phyloP scores from a whole-genome alignment of 1,140 invertebrate species.

The Dendrolimus punctatus region DNA sequence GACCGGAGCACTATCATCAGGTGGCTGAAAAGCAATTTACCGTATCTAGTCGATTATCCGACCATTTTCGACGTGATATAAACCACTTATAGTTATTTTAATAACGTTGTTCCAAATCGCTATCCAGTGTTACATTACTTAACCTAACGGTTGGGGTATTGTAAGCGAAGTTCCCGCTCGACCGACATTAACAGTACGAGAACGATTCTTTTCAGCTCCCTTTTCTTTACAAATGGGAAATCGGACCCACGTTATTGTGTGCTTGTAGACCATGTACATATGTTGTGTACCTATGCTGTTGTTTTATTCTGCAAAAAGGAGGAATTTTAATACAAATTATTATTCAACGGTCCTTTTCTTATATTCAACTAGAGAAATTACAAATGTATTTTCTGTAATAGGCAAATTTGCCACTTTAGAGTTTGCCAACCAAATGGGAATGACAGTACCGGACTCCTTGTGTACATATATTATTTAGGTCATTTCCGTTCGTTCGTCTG shows the following conservation, averaged over 20 bases:
- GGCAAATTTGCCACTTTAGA: too few species aligned
- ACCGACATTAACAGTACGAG: slow-evolving; percentile 22
- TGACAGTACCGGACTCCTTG: too few species aligned
- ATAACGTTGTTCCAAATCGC: slow-evolving; percentile 12
- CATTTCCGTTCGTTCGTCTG: too few species aligned
- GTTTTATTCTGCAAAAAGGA: too few species aligned
- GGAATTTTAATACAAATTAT: too few species aligned
- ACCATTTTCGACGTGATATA: slow-evolving; percentile 18
- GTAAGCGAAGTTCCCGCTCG: slow-evolving; percentile 6
- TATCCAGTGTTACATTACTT: slow-evolving; percentile 4
- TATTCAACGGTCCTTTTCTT: too few species aligned
- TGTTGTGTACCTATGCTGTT: too few species aligned
- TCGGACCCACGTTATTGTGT: slow-evolving; percentile 28
- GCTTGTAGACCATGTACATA: slow-evolving; percentile 5
- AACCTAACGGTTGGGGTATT: slow-evolving; percentile 1
- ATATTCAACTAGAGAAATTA: too few species aligned
- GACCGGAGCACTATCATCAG: slow-evolving; percentile 19
- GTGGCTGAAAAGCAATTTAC: slow-evolving; percentile 27
- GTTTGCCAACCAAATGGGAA: too few species aligned
- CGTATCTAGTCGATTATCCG: slow-evolving; percentile 21
- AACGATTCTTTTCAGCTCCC: slow-evolving; percentile 21
- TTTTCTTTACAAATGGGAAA: slow-evolving; percentile 34
- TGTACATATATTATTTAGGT: too few species aligned
- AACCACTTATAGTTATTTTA: slow-evolving; percentile 15
- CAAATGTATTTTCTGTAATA: too few species aligned